These are phyloP conservation scores for Tautogolabrus adspersus DNA, from an alignment of 2,113 vertebrate genomes.

Conservation along the genomic window DNA sequence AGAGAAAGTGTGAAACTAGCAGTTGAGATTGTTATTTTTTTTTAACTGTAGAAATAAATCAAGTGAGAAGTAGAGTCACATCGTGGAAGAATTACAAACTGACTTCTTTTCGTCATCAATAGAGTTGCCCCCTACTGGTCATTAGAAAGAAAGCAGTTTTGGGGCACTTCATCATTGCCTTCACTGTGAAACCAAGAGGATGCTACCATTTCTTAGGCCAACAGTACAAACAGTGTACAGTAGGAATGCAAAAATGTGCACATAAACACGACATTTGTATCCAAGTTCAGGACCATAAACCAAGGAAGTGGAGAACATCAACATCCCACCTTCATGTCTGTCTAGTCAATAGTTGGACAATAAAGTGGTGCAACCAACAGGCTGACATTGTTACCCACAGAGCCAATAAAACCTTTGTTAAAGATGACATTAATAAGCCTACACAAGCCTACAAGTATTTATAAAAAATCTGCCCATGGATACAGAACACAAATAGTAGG, in stretches of 20 bases:
- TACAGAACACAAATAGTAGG: slow-evolving; percentile 5
- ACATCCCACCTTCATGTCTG: not conserved
- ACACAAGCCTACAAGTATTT: not conserved
- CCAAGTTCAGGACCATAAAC: no score
- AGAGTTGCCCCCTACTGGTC: no score
- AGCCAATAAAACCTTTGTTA: not conserved
- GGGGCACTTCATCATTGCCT: no score
- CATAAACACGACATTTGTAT: not conserved
- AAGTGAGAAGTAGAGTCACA: no score
- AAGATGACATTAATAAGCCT: not conserved
- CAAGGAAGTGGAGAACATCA: no score
- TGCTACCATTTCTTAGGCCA: no score
- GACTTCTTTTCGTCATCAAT: no score
- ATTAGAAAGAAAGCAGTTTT: no score
- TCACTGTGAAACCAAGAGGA: no score
- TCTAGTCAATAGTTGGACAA: not conserved
- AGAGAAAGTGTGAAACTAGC: not conserved
- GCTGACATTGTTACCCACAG: not conserved
- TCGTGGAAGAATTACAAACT: no score
- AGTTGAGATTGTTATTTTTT: not conserved
- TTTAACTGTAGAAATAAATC: no score
- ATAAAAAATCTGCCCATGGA: slow-evolving; percentile 31
- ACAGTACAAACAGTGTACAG: no score
- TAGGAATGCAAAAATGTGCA: slow-evolving; percentile 1
- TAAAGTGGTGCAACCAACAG: not conserved